phyloP scores from a whole-genome alignment of 2,113 vertebrate genomes.

The Ptilorrhoa leucosticta region DNA sequence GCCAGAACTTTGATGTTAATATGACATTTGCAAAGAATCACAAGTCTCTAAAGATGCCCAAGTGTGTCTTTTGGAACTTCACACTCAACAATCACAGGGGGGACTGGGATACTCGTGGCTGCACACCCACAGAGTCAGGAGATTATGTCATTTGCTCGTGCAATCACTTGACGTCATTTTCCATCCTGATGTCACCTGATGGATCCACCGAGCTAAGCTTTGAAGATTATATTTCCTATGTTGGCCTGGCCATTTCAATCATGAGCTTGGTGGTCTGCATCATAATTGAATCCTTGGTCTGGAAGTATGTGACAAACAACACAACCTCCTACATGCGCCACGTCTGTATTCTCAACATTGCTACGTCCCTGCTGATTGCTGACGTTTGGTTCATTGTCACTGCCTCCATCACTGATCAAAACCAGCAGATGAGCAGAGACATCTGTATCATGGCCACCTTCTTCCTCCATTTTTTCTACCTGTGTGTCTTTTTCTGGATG shows the following conservation, averaged over 20 bases:
- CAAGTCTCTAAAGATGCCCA: neutral
- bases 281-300: constrained; percentile 79
- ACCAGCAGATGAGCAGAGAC: neutral
- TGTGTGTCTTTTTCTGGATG: constrained; percentile 95
- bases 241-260: constrained; percentile 78
- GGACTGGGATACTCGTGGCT: constrained; percentile 67
- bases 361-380: constrained; percentile 77
- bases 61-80: constrained; percentile 83
- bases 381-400: constrained; percentile 79
- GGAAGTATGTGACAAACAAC: constrained; percentile 85
- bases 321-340: constrained; percentile 85
- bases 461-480: constrained; percentile 85
- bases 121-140: neutral
- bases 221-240: constrained; percentile 70
- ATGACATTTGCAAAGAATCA: constrained; percentile 70
- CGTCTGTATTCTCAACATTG: constrained; percentile 84
- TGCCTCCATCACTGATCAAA: neutral
- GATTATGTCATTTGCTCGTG: constrained; percentile 73
- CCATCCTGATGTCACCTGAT: constrained; percentile 80
- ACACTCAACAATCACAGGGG: neutral
- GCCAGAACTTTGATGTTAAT: constrained; percentile 27
- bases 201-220: accelerated
- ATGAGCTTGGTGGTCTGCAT: constrained; percentile 77
- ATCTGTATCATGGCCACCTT: constrained; percentile 76
- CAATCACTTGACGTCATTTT: constrained; percentile 82